These are phyloP conservation scores for Eurytoma adleriae DNA, from an alignment of 2,888 invertebrate genomes.

Conservation along the genomic window DNA sequence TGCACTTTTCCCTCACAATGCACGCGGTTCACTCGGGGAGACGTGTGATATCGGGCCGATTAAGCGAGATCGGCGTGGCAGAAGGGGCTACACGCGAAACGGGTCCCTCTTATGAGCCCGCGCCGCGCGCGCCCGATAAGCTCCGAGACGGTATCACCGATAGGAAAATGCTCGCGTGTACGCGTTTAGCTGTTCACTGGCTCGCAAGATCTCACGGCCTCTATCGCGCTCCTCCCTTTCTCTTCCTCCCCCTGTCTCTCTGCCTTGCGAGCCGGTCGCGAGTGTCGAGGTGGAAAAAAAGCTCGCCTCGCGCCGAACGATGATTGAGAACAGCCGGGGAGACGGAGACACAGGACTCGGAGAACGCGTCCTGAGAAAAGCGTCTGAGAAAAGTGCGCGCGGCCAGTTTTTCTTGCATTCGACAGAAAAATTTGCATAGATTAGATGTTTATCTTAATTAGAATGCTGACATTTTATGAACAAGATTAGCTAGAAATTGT, in stretches of 20 bases:
- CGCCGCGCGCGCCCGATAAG: slow-evolving; percentile 39
- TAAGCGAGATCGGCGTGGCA: slow-evolving; percentile 56
- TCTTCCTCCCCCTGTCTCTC: slow-evolving; percentile 5
- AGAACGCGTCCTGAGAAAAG: not conserved
- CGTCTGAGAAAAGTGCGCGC: not conserved
- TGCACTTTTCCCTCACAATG: slow-evolving; percentile 51
- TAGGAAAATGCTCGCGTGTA: slow-evolving; percentile 41
- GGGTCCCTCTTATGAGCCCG: slow-evolving; percentile 16
- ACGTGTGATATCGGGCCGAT: slow-evolving; percentile 51
- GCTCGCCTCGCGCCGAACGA: slow-evolving; percentile 13
- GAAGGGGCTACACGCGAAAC: slow-evolving; percentile 46
- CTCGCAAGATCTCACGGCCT: slow-evolving; percentile 48
- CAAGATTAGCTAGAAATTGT: too few relatives aligned
- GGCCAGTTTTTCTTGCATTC: too few relatives aligned
- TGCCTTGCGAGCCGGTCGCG: not conserved
- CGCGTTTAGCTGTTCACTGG: slow-evolving; percentile 47
- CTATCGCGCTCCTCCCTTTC: not conserved
- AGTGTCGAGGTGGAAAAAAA: slow-evolving; percentile 14
- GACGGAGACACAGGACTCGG: slow-evolving; percentile 12
- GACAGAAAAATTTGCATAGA: too few relatives aligned
- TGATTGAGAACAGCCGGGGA: slow-evolving; percentile 44
- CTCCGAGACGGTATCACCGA: slow-evolving; percentile 30
- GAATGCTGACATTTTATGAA: too few relatives aligned
- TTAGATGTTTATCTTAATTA: too few relatives aligned
- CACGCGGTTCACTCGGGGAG: slow-evolving; percentile 28